Evolutionary conservation across 1,140 invertebrate species (phyloP).

Genomic region (Hirudo medicinalis): DNA sequence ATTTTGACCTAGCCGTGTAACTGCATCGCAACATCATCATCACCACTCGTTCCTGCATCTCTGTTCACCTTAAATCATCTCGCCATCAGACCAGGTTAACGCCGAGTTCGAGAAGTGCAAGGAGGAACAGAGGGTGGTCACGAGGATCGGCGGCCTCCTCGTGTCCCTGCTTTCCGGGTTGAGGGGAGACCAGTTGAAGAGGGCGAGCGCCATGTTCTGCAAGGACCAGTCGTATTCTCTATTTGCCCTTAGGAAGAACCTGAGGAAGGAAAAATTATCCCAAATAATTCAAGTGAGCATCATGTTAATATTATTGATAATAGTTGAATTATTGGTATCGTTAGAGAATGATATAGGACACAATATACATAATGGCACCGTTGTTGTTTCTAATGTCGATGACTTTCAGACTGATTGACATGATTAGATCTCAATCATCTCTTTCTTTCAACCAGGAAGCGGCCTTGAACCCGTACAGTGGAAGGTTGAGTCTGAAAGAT

Average conservation of each 20-base stretch:
- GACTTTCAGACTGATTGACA: neutral
- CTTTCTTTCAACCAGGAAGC: conserved; percentile 47
- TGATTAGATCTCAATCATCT: neutral
- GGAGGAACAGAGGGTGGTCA: neutral
- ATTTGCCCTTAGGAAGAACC: conserved; percentile 64
- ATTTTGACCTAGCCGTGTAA: too few species aligned
- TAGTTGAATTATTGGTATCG: neutral
- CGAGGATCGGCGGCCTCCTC: neutral
- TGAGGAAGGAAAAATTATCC: conserved; percentile 57
- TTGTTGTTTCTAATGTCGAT: neutral
- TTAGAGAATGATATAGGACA: neutral
- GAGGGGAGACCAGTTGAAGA: conserved; percentile 54
- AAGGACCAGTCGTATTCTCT: conserved; percentile 80
- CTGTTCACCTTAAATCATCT: too few species aligned
- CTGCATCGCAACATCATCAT: too few species aligned
- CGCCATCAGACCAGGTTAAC: neutral
- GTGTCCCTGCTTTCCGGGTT: conserved; percentile 54
- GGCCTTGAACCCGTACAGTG: conserved; percentile 75
- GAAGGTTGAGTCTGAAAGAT: conserved; percentile 76
- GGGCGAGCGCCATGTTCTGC: conserved; percentile 74
- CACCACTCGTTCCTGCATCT: too few species aligned
- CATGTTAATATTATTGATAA: too few species aligned
- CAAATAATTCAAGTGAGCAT: neutral
- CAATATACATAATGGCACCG: neutral
- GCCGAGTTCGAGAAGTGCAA: neutral